Conservation (phyloP, 2,888 invertebrate genomes). For the Eupelmus urozonus region DNA sequence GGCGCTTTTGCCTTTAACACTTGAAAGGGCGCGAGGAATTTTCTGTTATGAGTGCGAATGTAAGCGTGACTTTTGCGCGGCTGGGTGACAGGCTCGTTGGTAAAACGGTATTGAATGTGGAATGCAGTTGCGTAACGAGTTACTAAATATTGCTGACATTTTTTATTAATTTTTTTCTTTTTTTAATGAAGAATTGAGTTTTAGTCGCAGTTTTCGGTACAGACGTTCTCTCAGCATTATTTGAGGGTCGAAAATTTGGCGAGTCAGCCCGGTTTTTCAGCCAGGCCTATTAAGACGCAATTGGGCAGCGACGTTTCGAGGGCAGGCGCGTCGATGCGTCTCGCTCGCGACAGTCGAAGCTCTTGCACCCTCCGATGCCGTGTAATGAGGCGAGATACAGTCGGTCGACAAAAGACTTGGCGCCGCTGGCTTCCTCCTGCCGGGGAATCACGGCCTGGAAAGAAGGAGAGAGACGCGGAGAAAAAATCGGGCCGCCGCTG, state of each 20-base stretch:
- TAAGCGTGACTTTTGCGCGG: no score
- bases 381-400: slow-evolving; percentile 74
- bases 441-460: no score
- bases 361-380: slow-evolving; percentile 40
- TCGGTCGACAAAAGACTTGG: slow-evolving; percentile 47
- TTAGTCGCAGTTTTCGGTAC: background rate
- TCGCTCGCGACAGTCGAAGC: background rate
- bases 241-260: no score
- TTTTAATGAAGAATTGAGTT: no score
- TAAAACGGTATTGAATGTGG: no score
- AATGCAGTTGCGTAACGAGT: no score
- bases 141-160: no score
- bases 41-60: slow-evolving; percentile 14
- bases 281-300: slow-evolving; percentile 4
- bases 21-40: slow-evolving; percentile 43
- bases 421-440: slow-evolving; percentile 56
- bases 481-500: slow-evolving; percentile 1
- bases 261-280: no score
- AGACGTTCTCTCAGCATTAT: background rate
- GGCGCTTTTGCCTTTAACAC: slow-evolving; percentile 22
- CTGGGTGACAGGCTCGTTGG: no score
- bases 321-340: slow-evolving; percentile 3
- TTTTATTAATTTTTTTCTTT: background rate
- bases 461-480: slow-evolving; percentile 41
- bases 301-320: background rate